Base-by-base conservation (phyloP, 2,888 invertebrate genomes). In the Epicampocera succincta region DNA sequence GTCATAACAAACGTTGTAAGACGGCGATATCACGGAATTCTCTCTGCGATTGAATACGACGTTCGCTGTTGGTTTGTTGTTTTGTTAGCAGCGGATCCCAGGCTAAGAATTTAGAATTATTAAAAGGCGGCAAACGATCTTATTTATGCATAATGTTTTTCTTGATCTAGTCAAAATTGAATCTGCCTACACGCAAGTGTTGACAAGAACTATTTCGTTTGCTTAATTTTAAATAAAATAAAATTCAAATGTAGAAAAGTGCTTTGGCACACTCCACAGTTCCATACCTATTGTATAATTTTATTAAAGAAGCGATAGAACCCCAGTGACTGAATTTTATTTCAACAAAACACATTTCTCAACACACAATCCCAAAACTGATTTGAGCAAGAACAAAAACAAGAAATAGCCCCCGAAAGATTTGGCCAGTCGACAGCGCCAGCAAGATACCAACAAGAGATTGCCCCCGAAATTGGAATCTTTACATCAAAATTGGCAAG, bases 101-200 rank as follows among this genome's bases (percentile, higher is more conserved):
- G n/a, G n/a, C n/a, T n/a, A n/a, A n/a, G n/a, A n/a, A n/a, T n/a
- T n/a, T n/a, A n/a, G n/a, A n/a, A n/a, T n/a, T n/a, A n/a, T 52
- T 15, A 29, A 40, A 17, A 50, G 40, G n/a, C n/a, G n/a, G 12
- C 29, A 56, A 19, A 29, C 19, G 17, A 68, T 44, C 33, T 56
- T 56, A 9, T 15, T 29, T 13, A 33, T 38, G 61, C 46, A 44
- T 54, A 60, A 44, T 71, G 74, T 75, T 75, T 80, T 75, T 74
- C 69, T 75, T 78, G 60, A 74, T 78, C 82, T 82, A 82, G 82
- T 82, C 82, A 82, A 82, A 82, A 82, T 78, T 82, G 19, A 74
- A 78, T 61, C 72, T 72, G 60, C 29, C 3, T 29, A 29, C 3
- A 29, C 6, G 6, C 3, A 29, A 29, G 3, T 29, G 29, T 29